Evolutionary conservation across 2,113 vertebrate genomes (phyloP).

Genomic region (Australoheros scitulus): DNA sequence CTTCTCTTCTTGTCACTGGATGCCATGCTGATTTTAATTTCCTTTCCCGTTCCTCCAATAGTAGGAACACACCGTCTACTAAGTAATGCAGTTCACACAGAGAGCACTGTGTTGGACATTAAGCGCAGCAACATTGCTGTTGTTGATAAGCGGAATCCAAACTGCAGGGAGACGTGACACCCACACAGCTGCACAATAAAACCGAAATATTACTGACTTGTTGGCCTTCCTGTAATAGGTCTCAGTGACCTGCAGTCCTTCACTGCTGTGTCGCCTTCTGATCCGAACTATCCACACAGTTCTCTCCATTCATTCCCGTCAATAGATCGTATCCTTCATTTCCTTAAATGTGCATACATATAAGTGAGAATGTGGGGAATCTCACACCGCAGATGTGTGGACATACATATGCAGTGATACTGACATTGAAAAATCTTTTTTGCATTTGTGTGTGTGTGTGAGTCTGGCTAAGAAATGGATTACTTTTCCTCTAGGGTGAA

Average conservation of each 20-base stretch:
- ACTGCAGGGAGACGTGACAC: slow-evolving; percentile 20
- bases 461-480: slow-evolving; percentile 40
- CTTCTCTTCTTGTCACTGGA: neutral
- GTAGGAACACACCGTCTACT: neutral
- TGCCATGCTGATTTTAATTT: neutral
- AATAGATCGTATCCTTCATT: slow-evolving; percentile 55
- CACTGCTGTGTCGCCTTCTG: slow-evolving; percentile 1
- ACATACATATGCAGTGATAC: slow-evolving; percentile 4
- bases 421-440: slow-evolving; percentile 23
- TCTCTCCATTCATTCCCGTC: slow-evolving; percentile 24
- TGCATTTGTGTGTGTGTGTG: neutral
- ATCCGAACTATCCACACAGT: slow-evolving; percentile 26
- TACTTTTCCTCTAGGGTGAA: slow-evolving; percentile 31
- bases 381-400: neutral
- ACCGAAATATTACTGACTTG: slow-evolving; percentile 40
- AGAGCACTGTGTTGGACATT: neutral
- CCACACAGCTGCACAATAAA: slow-evolving; percentile 32
- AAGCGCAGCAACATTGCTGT: neutral
- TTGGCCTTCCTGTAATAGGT: slow-evolving; percentile 31
- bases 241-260: slow-evolving; percentile 53
- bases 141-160: slow-evolving; percentile 30
- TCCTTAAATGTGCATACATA: slow-evolving; percentile 39
- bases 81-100: neutral
- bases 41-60: neutral
- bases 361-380: neutral